A percentile compares a stretch with the other conserved stretches of the same genome.
Evolutionary conservation across 1,140 invertebrate genomes (phyloP).

Genomic region (Euura lappo): DNA sequence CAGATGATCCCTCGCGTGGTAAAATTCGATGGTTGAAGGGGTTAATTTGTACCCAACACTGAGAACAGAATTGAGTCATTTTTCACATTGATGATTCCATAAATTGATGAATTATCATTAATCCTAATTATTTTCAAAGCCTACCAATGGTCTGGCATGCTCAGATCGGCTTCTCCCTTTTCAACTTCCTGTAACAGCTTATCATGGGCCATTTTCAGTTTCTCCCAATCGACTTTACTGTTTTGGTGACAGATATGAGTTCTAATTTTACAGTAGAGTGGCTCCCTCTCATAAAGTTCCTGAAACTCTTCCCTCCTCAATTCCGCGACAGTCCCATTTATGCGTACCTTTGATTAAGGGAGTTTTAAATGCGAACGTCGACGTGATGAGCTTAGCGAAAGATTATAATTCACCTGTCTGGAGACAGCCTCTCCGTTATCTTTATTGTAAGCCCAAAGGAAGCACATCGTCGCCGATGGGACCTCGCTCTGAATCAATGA

Average conservation of each 20-base stretch:
- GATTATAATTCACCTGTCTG: conserved; percentile 49
- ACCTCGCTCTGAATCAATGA: conserved; percentile 48
- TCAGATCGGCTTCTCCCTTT: conserved; percentile 33
- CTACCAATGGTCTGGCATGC: conserved; percentile 59
- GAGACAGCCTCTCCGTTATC: conserved; percentile 43
- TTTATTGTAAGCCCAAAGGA: conserved; percentile 56
- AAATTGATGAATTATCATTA: background rate
- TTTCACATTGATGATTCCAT: background rate
- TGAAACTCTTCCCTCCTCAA: conserved; percentile 41
- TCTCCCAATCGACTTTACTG: conserved; percentile 51
- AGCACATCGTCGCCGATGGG: conserved; percentile 58
- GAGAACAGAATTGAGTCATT: conserved; percentile 28
- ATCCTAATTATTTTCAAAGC: conserved; percentile 28
- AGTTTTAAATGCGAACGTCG: background rate
- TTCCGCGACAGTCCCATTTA: conserved; percentile 51
- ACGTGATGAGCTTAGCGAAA: background rate
- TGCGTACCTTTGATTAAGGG: conserved; percentile 45
- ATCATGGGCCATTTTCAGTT: conserved; percentile 51
- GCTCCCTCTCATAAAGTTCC: conserved; percentile 55
- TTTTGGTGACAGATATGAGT: conserved; percentile 56
- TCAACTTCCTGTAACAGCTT: conserved; percentile 40
- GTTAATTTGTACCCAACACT: conserved; percentile 52
- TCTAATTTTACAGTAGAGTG: conserved; percentile 58
- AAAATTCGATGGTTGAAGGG: conserved; percentile 53
- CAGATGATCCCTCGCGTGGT: conserved; percentile 37